Percentiles rank a stretch among this genome's conserved stretches.
Conservation (phyloP, 2,113 vertebrate genomes). For the Atrichornis clamosus region DNA sequence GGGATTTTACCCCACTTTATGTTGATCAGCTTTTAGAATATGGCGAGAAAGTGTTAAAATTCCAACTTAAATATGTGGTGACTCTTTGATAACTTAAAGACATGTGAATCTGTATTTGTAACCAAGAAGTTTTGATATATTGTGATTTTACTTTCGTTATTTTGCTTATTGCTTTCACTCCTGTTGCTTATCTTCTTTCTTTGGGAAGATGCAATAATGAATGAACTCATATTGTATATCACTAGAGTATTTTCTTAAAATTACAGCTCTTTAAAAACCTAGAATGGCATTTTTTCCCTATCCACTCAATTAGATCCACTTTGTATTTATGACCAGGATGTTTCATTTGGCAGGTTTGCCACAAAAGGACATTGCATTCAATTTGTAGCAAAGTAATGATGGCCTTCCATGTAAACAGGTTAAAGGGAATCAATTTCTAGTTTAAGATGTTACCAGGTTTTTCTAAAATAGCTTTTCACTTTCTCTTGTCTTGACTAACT, state of each 20-base stretch:
- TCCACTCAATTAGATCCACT: not conserved
- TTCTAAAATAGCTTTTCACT: not conserved
- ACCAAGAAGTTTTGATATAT: not conserved
- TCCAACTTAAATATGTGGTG: not conserved
- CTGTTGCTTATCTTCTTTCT: not conserved
- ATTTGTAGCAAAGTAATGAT: not conserved
- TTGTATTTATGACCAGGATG: not conserved
- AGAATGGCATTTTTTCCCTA: not conserved
- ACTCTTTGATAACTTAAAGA: not conserved
- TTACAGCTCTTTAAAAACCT: not conserved
- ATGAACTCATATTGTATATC: not conserved
- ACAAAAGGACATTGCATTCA: not conserved
- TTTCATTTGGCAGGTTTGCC: not conserved
- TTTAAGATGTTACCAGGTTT: not conserved
- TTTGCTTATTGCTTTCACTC: not conserved
- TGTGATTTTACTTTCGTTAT: not conserved
- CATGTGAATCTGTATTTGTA: not conserved
- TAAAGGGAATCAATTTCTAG: not conserved
- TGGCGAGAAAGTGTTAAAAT: not conserved
- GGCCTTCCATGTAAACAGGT: not conserved
- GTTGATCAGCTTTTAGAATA: not conserved
- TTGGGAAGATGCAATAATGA: not conserved
- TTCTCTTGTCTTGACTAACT: slow-evolving; percentile 5
- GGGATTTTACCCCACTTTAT: not conserved
- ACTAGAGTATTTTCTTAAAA: not conserved